phyloP scores from a whole-genome alignment of 2,797 vertebrate species.

The Pogonophryne albipinna region DNA sequence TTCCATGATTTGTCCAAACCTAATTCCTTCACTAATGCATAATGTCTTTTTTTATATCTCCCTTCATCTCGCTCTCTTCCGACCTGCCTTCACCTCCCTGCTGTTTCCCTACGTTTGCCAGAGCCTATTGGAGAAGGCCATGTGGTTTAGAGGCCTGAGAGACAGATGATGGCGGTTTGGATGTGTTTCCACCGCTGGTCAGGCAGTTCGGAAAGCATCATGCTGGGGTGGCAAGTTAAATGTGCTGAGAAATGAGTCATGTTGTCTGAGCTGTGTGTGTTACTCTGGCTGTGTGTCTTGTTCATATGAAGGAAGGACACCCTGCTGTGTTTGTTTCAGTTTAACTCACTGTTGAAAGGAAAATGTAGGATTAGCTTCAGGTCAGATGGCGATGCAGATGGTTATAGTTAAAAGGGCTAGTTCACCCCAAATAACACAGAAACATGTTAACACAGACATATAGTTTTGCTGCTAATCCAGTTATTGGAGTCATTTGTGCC shows the following conservation, averaged over 20 bases:
- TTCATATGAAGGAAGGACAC: constrained; percentile 34
- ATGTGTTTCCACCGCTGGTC: constrained; percentile 69
- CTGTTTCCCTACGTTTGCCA: constrained; percentile 36
- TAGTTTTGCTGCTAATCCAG: background rate
- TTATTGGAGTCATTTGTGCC: constrained; percentile 5
- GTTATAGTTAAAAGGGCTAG: constrained; percentile 28
- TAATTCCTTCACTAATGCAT: constrained; percentile 16
- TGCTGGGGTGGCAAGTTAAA: constrained; percentile 66
- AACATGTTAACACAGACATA: constrained; percentile 7
- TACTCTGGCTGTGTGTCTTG: constrained; percentile 35
- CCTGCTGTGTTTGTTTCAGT: constrained; percentile 23
- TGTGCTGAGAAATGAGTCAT: constrained; percentile 66
- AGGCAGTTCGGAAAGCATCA: constrained; percentile 58
- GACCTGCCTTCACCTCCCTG: constrained; percentile 35
- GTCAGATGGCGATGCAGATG: constrained; percentile 30
- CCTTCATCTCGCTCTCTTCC: constrained; percentile 29
- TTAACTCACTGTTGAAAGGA: constrained; percentile 37
- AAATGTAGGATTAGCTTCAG: constrained; percentile 19
- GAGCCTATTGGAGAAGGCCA: constrained; percentile 42
- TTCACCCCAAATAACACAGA: constrained; percentile 20
- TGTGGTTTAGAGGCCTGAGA: constrained; percentile 59
- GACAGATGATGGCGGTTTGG: constrained; percentile 62
- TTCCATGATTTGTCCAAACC: constrained; percentile 27
- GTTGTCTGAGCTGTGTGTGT: constrained; percentile 35
- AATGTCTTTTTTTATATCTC: constrained; percentile 42